phyloP scores from a whole-genome alignment of 1,140 invertebrate species.

The Pectinophora gossypiella region DNA sequence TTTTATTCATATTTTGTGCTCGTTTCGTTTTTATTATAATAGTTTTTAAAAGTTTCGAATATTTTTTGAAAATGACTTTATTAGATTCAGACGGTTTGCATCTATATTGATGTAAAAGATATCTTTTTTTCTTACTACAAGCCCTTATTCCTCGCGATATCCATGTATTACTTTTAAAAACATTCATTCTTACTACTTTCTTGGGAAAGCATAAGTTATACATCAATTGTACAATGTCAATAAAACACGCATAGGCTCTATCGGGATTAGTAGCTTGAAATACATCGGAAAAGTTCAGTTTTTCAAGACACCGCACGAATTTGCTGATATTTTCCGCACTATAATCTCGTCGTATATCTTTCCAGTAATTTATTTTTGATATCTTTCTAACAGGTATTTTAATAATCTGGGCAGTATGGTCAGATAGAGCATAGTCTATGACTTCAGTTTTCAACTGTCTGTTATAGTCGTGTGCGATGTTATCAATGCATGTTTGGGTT shows the following conservation, averaged over 20 bases:
- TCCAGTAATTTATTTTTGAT: slow-evolving; percentile 5
- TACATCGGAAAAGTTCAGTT: background rate
- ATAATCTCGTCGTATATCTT: slow-evolving; percentile 1
- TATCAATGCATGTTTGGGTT: slow-evolving; percentile 21
- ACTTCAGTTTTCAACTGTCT: slow-evolving; percentile 6
- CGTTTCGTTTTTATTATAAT: background rate
- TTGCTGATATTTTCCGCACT: slow-evolving; percentile 6
- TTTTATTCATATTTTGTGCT: slow-evolving; percentile 4
- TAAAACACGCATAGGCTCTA: background rate
- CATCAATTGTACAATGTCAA: background rate
- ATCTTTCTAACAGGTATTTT: slow-evolving; percentile 8
- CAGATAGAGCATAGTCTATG: slow-evolving; percentile 17
- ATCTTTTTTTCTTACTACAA: slow-evolving; percentile 1
- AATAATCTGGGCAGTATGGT: slow-evolving; percentile 19
- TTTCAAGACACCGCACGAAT: background rate
- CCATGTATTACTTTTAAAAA: background rate
- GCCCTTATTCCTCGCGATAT: background rate
- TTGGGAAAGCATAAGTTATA: slow-evolving; percentile 8
- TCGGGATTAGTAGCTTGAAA: background rate
- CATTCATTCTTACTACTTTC: background rate
- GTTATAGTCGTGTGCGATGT: slow-evolving; percentile 14
- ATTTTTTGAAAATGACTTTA: background rate
- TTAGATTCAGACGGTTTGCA: background rate
- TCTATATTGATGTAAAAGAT: slow-evolving; percentile 1
- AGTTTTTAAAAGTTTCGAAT: background rate